A percentile compares a stretch with the other conserved stretches of the same genome.
phyloP scores from a whole-genome alignment of 2,888 invertebrate genomes.

The Clanis bilineata region DNA sequence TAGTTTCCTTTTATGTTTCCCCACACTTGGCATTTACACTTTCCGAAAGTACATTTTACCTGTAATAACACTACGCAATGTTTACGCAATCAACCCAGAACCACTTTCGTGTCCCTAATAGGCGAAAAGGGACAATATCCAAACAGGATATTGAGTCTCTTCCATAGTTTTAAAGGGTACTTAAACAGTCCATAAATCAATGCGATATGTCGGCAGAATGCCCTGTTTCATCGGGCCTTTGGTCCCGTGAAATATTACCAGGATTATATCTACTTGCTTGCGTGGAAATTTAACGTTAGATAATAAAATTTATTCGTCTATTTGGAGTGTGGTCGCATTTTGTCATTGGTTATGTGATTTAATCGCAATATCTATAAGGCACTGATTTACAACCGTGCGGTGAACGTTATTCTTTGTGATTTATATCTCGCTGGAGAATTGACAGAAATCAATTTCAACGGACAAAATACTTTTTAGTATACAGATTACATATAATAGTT shows the following conservation, averaged over 20 bases:
- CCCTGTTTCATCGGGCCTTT: conserved; percentile 73
- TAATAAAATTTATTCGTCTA: conserved; percentile 33
- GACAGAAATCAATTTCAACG: background rate
- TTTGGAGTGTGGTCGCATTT: conserved; percentile 11
- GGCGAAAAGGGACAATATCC: conserved; percentile 24
- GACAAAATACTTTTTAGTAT: background rate
- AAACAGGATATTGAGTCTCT: conserved; percentile 54
- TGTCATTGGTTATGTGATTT: conserved; percentile 14
- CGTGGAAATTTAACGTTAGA: conserved; percentile 42
- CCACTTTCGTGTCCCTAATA: conserved; percentile 3
- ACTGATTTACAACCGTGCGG: background rate
- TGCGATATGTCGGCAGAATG: conserved; percentile 69
- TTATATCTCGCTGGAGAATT: background rate
- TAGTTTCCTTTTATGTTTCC: too few species aligned
- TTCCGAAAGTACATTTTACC: too few species aligned
- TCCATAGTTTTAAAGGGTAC: conserved; percentile 73
- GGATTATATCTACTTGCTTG: conserved; percentile 60
- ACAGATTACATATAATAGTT: too few species aligned
- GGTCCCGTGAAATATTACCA: conserved; percentile 68
- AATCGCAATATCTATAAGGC: background rate
- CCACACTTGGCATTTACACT: too few species aligned
- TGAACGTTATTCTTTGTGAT: conserved; percentile 3
- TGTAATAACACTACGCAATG: background rate
- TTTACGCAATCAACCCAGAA: background rate
- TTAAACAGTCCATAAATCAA: conserved; percentile 77